phyloP scores from a whole-genome alignment of 2,113 vertebrate genomes.

The Aegotheles bennettii region DNA sequence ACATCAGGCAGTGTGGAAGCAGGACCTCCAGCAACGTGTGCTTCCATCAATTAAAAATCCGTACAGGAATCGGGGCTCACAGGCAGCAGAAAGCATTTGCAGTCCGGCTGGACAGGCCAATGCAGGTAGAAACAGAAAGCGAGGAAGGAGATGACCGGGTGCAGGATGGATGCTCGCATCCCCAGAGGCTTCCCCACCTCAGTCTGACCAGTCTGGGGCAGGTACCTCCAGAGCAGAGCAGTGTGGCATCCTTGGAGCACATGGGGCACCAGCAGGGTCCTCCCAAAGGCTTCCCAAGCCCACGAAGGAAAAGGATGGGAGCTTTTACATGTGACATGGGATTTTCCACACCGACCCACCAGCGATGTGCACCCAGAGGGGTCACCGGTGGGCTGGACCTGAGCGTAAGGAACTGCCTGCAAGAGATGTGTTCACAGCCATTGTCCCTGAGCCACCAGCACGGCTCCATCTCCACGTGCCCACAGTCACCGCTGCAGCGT shows the following conservation, averaged over 20 bases:
- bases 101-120: neutral
- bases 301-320: neutral
- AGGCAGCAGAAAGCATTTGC: neutral
- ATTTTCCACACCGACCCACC: neutral
- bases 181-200: neutral
- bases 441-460: neutral
- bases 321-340: neutral
- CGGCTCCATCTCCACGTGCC: rapidly evolving
- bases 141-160: neutral
- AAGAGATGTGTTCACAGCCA: rapidly evolving
- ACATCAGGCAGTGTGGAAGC: neutral
- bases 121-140: neutral
- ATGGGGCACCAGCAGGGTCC: rapidly evolving
- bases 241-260: neutral
- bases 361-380: rapidly evolving
- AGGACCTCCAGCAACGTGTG: neutral
- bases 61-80: neutral
- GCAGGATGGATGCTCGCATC: rapidly evolving
- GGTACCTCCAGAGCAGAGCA: neutral
- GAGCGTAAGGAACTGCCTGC: neutral
- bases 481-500: rapidly evolving
- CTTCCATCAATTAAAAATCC: neutral
- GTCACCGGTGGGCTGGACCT: neutral
- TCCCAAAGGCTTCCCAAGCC: neutral
- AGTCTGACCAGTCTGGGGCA: neutral